These are phyloP conservation scores for Liparis tanakae DNA, from an alignment of 2,797 vertebrate genomes.

Conservation along the genomic window DNA sequence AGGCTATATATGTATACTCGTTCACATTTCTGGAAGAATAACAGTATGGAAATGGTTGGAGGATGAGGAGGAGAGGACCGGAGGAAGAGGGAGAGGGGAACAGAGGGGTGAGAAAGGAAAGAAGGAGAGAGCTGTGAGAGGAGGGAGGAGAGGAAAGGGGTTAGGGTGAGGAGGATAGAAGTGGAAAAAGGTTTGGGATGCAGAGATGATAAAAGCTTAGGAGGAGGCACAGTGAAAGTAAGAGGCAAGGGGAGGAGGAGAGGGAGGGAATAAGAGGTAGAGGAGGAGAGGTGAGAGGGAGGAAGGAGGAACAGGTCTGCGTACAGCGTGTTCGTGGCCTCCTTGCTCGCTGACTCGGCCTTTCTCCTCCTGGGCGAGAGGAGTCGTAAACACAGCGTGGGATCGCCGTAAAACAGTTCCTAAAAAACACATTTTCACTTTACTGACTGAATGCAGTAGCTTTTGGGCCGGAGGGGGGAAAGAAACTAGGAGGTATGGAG, in stretches of 20 bases:
- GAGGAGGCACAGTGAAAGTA: not conserved
- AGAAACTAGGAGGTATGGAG: constrained; percentile 43
- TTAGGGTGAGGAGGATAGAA: not conserved
- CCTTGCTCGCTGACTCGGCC: constrained; percentile 39
- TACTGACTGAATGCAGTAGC: constrained; percentile 66
- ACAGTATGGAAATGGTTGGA: constrained; percentile 1
- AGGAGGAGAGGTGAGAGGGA: not conserved
- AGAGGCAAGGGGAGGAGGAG: not conserved
- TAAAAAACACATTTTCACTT: constrained; percentile 72
- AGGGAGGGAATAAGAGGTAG: not conserved
- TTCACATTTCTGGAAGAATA: constrained; percentile 8
- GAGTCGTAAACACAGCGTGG: constrained; percentile 70
- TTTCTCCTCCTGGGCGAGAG: constrained; percentile 60
- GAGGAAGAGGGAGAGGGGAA: not conserved
- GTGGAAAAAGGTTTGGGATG: constrained; percentile 1
- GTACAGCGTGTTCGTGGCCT: constrained; percentile 34
- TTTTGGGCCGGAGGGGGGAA: constrained; percentile 38
- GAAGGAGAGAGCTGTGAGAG: not conserved
- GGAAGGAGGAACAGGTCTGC: constrained; percentile 2
- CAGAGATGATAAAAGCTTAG: not conserved
- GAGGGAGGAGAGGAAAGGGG: not conserved
- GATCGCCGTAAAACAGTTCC: constrained; percentile 67
- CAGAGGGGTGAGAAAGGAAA: not conserved
- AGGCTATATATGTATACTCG: not conserved
- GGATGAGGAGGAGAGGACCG: not conserved